Evolutionary conservation across 2,888 invertebrate species (phyloP).

Genomic region (Podotricha telesiphe): DNA sequence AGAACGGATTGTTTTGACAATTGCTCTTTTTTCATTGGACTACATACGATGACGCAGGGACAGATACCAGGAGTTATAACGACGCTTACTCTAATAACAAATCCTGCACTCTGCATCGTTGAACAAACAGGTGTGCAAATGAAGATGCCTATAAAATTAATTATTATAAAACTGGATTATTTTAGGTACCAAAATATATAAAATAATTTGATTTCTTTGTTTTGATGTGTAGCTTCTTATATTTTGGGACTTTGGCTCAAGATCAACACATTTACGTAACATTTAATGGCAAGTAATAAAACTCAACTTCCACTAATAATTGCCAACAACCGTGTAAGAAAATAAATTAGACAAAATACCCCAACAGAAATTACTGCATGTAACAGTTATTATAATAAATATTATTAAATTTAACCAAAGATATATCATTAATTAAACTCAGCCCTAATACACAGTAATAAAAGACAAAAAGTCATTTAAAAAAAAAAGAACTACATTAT

Average conservation of each 20-base stretch:
- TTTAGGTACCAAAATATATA: not conserved
- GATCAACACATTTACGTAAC: conserved; percentile 20
- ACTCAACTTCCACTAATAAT: conserved; percentile 19
- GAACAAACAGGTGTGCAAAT: too few species aligned
- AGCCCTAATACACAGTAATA: too few species aligned
- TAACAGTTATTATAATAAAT: not conserved
- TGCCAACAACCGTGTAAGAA: conserved; percentile 11
- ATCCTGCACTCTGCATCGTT: too few species aligned
- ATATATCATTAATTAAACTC: too few species aligned
- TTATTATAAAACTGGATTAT: too few species aligned
- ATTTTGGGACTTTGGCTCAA: conserved; percentile 28
- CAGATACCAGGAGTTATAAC: not conserved
- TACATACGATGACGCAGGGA: not conserved
- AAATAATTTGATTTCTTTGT: conserved; percentile 6
- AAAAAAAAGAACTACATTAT: too few species aligned
- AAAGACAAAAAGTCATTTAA: too few species aligned
- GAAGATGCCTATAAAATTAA: too few species aligned
- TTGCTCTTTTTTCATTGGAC: too few species aligned
- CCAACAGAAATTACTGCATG: not conserved
- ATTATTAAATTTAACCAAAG: not conserved
- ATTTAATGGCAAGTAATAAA: conserved; percentile 27
- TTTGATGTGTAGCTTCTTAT: conserved; percentile 10
- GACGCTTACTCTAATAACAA: not conserved
- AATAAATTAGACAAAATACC: conserved; percentile 13
- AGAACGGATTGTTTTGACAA: too few species aligned